Base-by-base conservation (phyloP, 92 coral and sea anemone species). In the Chrysogorgia sp. region DNA sequence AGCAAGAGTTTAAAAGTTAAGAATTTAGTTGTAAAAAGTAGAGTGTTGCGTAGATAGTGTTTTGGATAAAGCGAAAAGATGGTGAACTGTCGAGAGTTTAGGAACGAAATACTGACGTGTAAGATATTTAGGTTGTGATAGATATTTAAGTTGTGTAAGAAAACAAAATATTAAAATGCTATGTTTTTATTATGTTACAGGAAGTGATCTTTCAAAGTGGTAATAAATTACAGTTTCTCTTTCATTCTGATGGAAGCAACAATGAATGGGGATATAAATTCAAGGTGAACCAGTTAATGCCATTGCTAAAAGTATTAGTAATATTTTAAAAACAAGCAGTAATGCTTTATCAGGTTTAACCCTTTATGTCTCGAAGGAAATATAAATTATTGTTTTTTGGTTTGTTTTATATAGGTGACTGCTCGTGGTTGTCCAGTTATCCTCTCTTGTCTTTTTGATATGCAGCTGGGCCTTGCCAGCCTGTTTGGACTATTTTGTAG, bases 201-300 rank as follows among this genome's bases (percentile, higher is more conserved):
- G 86, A 71, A 70, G 87, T 87, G 6, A 76, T 80, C 41, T 91
- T 94, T 83, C 90, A 89, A 68, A 92, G 97, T 19, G 98, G 98
- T 22, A 92, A 94, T 68, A 88, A 96, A 23, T 70, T 94, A 59
- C 87, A 89, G 48, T 94, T 94, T 45, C 86, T 85, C 55, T 94
- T 94, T 65, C 98, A 94, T 68, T 94, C 98, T 25, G 98, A 94
- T 69, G 98, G 98, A 29, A 94, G 98, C 65, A 94, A 94, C 84
- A 94, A 93, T 34, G 98, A 94, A 69, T 94, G 98, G 98, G 98
- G 98, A 29, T 94, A 94, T 82, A 94, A 94, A 70, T 94, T 94
- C 83, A 94, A 82, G 86, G 98, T 90, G 35, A 58, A 82, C 7
- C 3, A 17, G n/a, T n/a, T n/a, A n/a, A n/a, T n/a, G n/a, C n/a